Evolutionary conservation across 2,888 invertebrate genomes (phyloP), one percentile per base, ranked within the genome.

Genomic region (Sialis fuliginosa): DNA sequence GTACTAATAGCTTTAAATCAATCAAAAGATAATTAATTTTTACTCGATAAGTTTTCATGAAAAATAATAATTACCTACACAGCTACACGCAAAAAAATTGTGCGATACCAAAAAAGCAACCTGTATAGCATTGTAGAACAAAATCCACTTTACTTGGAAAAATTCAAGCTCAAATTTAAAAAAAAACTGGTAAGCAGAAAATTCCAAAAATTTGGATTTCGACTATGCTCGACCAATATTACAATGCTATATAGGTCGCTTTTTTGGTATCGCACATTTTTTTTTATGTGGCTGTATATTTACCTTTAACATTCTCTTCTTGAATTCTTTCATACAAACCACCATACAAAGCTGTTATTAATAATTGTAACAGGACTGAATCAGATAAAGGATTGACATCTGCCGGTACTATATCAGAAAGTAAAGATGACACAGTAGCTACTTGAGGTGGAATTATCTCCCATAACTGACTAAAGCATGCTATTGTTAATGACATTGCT

Each of bases 401-500:
- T 0, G 80, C 74, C 0, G 87, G 84, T 10, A 87, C 63, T 4
- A 77, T 70, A 42, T 78, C 77, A 58, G 84, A 78, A 49, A 89
- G 60, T 1, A 79, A 62, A 0, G 68, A 57, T 1, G 79, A 69
- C 6, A 58, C 54, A 7, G 58, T 57, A 5, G 67, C 54, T 0
- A 81, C 68, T 51, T 75, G 71, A 3, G 74, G 69, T 0, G 84
- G 79, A 7, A 82, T 58, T 54, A 80, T 80, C 54, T 79, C 78
- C 61, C 80, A 72, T 9, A 81, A 68, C 55, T 84, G 77, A 1
- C 75, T 72, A 50, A 85, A 70, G 57, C 81, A 80, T 0, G 76
- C 75, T 22, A 87, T 63, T 12, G 81, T 77, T 49, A 86, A 67
- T 0, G 81, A 79, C 78, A 83, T 84, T 9, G 82, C 75, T 67